Base-by-base conservation (phyloP, 2,888 invertebrate genomes). In the Athrips mouffetella region DNA sequence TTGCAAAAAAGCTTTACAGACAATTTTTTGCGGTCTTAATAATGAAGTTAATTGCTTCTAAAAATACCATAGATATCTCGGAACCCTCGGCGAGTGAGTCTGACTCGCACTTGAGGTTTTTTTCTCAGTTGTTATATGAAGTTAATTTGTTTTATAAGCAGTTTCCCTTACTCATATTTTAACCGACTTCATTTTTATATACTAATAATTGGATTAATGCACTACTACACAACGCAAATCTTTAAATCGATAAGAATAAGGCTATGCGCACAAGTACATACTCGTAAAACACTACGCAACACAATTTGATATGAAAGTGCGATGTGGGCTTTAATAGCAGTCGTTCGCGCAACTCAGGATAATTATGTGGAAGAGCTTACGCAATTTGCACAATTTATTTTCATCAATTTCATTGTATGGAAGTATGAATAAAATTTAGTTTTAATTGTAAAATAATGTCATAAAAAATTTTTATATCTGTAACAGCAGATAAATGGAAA, bases 291-390 rank as follows among this genome's bases (percentile, higher is more conserved):
- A 11, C 29, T 29, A 47, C 47, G 41, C 50, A 49, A 50, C 49
- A 49, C 52, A 52, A 54, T 55, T 49, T 57, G 57, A 60, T 62
- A 62, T 55, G 59, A 59, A 65, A 60, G 59, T 51, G 47, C 54
- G 60, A 58, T 60, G 54, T 58, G 52, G 48, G 52, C 46, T 59
- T 37, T 53, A 58, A 55, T 52, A 49, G 53, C 52, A 48, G 53
- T 54, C 50, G 52, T 57, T 59, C 52, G 51, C 47, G 56, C 53
- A 57, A 59, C 50, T 56, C 51, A 49, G 52, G 54, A 53, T 59
- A 63, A 64, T 63, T 64, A 60, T 51, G 45, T 53, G 53, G 53
- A 56, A 53, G 55, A 56, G 51, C 50, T 58, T 54, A 51, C 51
- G 58, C 48, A 60, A 57, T 58, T 21, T 11, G 44, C 45, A 16